Percentiles rank a stretch among this genome's conserved stretches.
These are phyloP conservation scores for Nothobranchius kuhntae DNA, from an alignment of 2,113 vertebrate species.

Conservation along the genomic window DNA sequence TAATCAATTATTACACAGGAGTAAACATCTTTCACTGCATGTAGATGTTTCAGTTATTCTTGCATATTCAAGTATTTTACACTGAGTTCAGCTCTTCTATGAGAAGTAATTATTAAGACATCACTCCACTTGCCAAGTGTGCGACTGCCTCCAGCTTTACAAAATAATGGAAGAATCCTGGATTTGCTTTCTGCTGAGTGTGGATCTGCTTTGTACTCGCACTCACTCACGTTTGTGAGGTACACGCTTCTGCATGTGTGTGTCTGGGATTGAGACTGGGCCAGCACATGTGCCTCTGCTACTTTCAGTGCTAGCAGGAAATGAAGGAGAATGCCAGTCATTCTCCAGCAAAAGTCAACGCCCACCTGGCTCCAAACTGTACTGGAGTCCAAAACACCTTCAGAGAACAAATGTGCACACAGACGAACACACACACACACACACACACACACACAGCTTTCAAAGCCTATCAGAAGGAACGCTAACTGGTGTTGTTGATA, in stretches of 20 bases:
- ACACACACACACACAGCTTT: conserved; percentile 17
- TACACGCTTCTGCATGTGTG: conserved; percentile 24
- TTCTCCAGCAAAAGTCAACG: conserved; percentile 69
- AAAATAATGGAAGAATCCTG: conserved; percentile 3
- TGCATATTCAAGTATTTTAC: neutral
- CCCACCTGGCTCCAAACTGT: conserved; percentile 57
- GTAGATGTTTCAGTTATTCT: neutral
- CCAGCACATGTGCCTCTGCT: conserved; percentile 49
- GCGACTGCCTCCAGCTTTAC: neutral
- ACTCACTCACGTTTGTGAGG: neutral
- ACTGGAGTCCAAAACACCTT: conserved; percentile 53
- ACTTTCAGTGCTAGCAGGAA: conserved; percentile 69
- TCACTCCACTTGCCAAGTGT: neutral
- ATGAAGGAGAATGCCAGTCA: conserved; percentile 80
- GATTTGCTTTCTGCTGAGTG: neutral
- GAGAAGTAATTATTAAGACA: neutral
- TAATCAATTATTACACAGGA: conserved; percentile 4
- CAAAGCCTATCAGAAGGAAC: conserved; percentile 13
- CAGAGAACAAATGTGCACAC: conserved; percentile 14
- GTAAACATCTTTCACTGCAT: conserved; percentile 1
- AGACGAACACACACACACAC: neutral
- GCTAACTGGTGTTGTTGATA: conserved; percentile 46
- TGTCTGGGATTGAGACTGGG: conserved; percentile 20
- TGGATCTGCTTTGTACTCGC: conserved; percentile 4
- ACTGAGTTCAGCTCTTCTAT: too few relatives aligned